Conservation (phyloP, 1,140 invertebrate genomes). For the Ceratosolen solmsi region DNA sequence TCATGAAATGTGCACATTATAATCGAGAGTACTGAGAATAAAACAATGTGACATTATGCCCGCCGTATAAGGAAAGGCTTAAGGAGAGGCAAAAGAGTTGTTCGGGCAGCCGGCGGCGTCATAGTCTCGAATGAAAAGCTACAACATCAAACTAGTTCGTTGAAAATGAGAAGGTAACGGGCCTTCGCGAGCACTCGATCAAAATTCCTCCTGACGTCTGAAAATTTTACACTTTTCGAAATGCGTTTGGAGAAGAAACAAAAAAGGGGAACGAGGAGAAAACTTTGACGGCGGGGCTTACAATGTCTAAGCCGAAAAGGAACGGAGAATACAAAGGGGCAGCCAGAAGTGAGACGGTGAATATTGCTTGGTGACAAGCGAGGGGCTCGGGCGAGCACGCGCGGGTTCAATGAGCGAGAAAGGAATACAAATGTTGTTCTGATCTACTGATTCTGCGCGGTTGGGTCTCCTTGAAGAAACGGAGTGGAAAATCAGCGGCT, state of each 20-base stretch:
- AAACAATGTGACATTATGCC: no score
- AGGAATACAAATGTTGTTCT: conserved; percentile 38
- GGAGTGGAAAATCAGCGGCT: neutral
- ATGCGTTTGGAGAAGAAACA: neutral
- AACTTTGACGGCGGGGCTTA: neutral
- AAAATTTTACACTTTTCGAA: conserved; percentile 27
- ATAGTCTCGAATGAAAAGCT: no score
- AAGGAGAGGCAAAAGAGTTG: neutral
- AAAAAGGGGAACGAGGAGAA: neutral
- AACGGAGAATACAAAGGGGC: neutral
- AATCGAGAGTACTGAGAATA: no score
- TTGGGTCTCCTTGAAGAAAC: neutral
- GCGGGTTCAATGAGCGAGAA: conserved; percentile 52
- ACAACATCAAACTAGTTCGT: no score
- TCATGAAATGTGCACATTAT: no score
- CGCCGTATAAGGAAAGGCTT: no score
- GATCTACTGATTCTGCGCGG: neutral
- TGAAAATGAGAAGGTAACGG: no score
- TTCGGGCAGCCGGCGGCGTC: no score
- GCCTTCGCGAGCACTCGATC: neutral
- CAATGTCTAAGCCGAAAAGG: neutral
- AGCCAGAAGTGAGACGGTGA: conserved; percentile 1
- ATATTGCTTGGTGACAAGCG: neutral
- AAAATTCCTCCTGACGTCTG: conserved; percentile 26
- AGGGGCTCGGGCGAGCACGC: conserved; percentile 33